Evolutionary conservation across 2,113 vertebrate species (phyloP).

Genomic region (Sturnus vulgaris): DNA sequence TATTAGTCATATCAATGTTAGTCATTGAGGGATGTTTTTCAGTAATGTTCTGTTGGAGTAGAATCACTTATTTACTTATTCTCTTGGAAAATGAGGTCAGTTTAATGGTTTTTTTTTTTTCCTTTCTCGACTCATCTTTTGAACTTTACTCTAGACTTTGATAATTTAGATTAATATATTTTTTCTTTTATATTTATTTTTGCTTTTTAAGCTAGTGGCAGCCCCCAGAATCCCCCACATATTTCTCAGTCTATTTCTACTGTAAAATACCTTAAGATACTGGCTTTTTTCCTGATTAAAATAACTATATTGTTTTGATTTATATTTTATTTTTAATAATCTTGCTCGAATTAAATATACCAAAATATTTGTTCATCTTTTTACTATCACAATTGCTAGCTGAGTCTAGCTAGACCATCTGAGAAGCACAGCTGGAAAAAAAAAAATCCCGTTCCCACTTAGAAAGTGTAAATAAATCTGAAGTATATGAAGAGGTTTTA

Average conservation of each 20-base stretch:
- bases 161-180: background rate
- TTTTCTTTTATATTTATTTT: background rate
- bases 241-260: background rate
- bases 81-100: background rate
- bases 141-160: background rate
- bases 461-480: background rate
- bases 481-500: background rate
- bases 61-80: background rate
- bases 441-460: background rate
- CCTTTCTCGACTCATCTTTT: background rate
- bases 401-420: background rate
- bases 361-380: background rate
- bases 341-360: background rate
- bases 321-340: background rate
- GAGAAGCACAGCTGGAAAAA: background rate
- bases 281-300: background rate
- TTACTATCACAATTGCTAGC: background rate
- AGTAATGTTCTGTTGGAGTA: background rate
- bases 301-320: background rate
- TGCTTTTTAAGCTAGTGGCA: background rate
- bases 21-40: background rate
- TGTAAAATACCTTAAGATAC: background rate
- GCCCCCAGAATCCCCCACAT: fast-evolving
- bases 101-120: background rate
- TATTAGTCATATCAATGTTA: background rate